Evolutionary conservation across 1,140 invertebrate species (phyloP).

Genomic region (Proales similis): DNA sequence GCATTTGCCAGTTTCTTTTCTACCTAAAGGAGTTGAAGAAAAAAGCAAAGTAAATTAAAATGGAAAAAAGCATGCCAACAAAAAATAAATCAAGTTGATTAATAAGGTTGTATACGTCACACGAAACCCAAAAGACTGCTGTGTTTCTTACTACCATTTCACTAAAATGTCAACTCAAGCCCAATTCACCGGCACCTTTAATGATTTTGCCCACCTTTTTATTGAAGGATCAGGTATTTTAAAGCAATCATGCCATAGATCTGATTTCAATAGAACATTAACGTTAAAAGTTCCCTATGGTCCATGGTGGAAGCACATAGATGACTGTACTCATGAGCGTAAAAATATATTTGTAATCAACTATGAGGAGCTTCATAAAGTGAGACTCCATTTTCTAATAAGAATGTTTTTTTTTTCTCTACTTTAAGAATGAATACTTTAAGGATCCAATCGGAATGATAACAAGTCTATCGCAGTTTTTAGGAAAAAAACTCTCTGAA

Average conservation of each 20-base stretch:
- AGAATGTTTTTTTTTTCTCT: constrained; percentile 20
- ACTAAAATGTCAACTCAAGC: constrained; percentile 19
- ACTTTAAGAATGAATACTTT: not conserved
- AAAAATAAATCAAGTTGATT: constrained; percentile 8
- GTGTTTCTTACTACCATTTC: constrained; percentile 84
- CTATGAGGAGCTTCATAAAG: constrained; percentile 57
- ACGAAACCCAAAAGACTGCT: constrained; percentile 84
- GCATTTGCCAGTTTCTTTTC: constrained; percentile 52
- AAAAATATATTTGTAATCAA: constrained; percentile 55
- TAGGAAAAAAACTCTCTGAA: constrained; percentile 62
- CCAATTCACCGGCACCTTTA: constrained; percentile 18
- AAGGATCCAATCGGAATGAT: constrained; percentile 51
- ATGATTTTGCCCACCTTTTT: constrained; percentile 18
- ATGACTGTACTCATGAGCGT: constrained; percentile 50
- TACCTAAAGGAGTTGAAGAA: constrained; percentile 47
- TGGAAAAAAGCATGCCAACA: not conserved
- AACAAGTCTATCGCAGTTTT: constrained; percentile 63
- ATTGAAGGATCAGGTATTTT: not conserved
- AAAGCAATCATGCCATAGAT: constrained; percentile 6
- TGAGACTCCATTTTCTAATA: constrained; percentile 39
- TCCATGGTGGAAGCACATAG: constrained; percentile 57
- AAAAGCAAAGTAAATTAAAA: constrained; percentile 57
- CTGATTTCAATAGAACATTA: constrained; percentile 4
- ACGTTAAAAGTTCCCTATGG: constrained; percentile 55
- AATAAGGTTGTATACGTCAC: constrained; percentile 76